Evolutionary conservation across 2,113 vertebrate genomes (phyloP), one percentile per base, ranked within the genome.

Genomic region (Genyomyrus donnyi): DNA sequence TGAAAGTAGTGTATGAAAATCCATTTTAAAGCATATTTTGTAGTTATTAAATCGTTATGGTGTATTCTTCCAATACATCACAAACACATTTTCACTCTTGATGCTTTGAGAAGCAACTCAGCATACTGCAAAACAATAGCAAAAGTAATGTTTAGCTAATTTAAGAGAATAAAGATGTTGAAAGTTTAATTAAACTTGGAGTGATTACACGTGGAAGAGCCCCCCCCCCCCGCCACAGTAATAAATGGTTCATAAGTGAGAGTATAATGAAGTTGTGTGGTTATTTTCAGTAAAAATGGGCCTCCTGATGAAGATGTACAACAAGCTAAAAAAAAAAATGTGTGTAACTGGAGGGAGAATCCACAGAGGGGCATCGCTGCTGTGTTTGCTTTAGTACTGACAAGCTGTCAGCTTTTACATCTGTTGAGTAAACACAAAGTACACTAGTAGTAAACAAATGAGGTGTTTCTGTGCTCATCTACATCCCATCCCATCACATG

Each of bases 231-330:
- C 39, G 11, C 70, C 45, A 80, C 46, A 90, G 89, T 90, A 91
- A 91, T 90, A 91, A 91, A 91, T 90, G 90, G 89, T 90, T 84
- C 35, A 35, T 35, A 35, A 35, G 35, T 35, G 35, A 35, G 90
- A 89, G 89, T 86, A 86, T 89, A 93, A 91, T 90, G 86, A 90
- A 89, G 89, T 88, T 90, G 90, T 92, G 89, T 90, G 53, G 87
- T 90, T 90, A 93, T 91, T 91, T 91, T 88, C 89, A 45, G 45
- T 80, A 90, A 87, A 52, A 88, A 90, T 83, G 50, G 42, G 21
- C 80, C n/a, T 83, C 2, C 89, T 91, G 89, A 92, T 90, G 92
- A 92, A 92, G 91, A 93, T 50, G 49, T 91, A 88, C 90, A 90
- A 91, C 87, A 77, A 88, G 91, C 85, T 92, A 93, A 93, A 91